Evolutionary conservation across 2,113 vertebrate species (phyloP).

Genomic region (Pogona vitticeps): DNA sequence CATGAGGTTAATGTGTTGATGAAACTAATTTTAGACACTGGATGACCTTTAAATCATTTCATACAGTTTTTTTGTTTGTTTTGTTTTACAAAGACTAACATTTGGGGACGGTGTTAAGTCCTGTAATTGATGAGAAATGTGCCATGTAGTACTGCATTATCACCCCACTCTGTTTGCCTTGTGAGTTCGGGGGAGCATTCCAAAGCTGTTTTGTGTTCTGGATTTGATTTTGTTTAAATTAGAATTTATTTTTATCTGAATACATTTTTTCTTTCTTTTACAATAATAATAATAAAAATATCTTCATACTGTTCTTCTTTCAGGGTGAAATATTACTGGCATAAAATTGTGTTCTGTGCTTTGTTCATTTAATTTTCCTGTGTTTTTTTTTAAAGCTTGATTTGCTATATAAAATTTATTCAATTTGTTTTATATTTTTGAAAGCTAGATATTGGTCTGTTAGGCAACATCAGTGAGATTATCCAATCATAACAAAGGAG

Average conservation of each 20-base stretch:
- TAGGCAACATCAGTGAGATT: conserved; percentile 80
- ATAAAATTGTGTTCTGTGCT: conserved; percentile 76
- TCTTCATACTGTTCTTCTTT: conserved; percentile 69
- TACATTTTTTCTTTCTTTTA: conserved; percentile 31
- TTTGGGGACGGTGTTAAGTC: conserved; percentile 78
- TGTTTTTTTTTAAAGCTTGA: conserved; percentile 64
- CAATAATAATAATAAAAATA: conserved; percentile 68
- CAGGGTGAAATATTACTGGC: conserved; percentile 75
- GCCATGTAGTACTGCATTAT: conserved; percentile 82
- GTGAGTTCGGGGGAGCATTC: conserved; percentile 78
- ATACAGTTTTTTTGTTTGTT: conserved; percentile 69
- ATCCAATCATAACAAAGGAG: conserved; percentile 71
- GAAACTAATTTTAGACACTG: conserved; percentile 85
- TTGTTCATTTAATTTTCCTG: conserved; percentile 60
- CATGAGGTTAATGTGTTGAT: conserved; percentile 83
- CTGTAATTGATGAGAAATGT: conserved; percentile 82
- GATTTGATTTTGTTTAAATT: conserved; percentile 56
- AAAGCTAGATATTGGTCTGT: conserved; percentile 81
- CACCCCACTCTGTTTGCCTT: conserved; percentile 77
- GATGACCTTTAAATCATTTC: conserved; percentile 85
- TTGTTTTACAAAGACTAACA: conserved; percentile 84
- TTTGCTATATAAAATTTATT: conserved; percentile 76
- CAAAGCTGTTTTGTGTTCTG: conserved; percentile 76
- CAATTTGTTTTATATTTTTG: conserved; percentile 77
- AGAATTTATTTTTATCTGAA: conserved; percentile 58